Evolutionary conservation across 2,888 invertebrate genomes (phyloP).

Genomic region (Pollenia griseotomentosa): DNA sequence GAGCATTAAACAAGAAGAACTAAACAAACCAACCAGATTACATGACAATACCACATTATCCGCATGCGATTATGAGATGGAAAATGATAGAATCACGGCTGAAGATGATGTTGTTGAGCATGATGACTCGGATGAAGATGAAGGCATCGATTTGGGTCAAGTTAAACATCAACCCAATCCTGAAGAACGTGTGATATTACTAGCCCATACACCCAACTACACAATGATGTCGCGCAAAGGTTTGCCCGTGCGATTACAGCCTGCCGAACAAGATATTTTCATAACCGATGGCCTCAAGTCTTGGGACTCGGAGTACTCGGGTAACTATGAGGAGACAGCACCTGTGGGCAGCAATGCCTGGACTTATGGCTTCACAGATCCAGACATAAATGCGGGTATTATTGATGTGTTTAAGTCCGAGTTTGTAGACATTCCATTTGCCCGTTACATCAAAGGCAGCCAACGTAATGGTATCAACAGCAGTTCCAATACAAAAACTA

Average conservation of each 20-base stretch:
- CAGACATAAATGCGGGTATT: slow-evolving; percentile 88
- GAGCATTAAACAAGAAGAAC: slow-evolving; percentile 70
- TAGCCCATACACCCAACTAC: slow-evolving; percentile 90
- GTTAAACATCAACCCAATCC: slow-evolving; percentile 88
- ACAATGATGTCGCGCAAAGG: slow-evolving; percentile 93
- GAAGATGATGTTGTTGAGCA: slow-evolving; percentile 49
- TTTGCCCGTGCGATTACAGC: slow-evolving; percentile 90
- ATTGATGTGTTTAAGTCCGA: slow-evolving; percentile 94
- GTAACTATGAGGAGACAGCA: slow-evolving; percentile 85
- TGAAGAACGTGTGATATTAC: slow-evolving; percentile 87
- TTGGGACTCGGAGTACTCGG: slow-evolving; percentile 90
- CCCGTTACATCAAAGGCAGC: slow-evolving; percentile 85
- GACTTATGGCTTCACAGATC: slow-evolving; percentile 87
- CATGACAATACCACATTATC: slow-evolving; percentile 60
- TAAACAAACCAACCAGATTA: slow-evolving; percentile 35
- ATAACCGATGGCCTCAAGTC: slow-evolving; percentile 90
- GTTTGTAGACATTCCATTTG: slow-evolving; percentile 91
- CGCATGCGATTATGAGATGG: slow-evolving; percentile 18
- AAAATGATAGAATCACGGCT: slow-evolving; percentile 26
- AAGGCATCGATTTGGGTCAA: slow-evolving; percentile 87
- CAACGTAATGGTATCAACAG: slow-evolving; percentile 11
- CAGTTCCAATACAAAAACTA: slow-evolving; percentile 61
- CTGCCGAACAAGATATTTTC: slow-evolving; percentile 91
- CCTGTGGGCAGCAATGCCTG: slow-evolving; percentile 89
- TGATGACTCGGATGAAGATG: slow-evolving; percentile 78